Evolutionary conservation across 2,888 invertebrate genomes (phyloP).

Genomic region (Cenopis cana): DNA sequence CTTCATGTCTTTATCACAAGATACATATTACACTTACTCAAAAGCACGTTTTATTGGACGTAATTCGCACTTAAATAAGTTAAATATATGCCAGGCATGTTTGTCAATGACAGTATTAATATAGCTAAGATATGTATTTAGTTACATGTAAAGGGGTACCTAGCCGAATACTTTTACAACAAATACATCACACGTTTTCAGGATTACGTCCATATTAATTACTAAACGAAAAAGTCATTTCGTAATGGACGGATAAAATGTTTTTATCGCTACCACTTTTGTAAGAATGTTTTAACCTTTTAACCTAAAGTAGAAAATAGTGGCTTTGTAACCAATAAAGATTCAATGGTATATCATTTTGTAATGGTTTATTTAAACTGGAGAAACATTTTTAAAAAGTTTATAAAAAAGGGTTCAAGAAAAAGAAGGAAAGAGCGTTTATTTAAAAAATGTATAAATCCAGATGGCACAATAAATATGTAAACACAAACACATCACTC

Average conservation of each 20-base stretch:
- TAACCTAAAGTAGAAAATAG: neutral
- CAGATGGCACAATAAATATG: neutral
- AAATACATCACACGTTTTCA: neutral
- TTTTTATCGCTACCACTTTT: conserved; percentile 24
- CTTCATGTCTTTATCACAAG: neutral
- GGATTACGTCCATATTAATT: neutral
- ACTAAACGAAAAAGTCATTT: neutral
- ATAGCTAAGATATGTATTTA: neutral
- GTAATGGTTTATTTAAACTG: too few species aligned
- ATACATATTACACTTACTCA: neutral
- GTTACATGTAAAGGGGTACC: neutral
- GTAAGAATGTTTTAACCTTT: neutral
- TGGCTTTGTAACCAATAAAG: too few species aligned
- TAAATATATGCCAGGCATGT: too few species aligned
- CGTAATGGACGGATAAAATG: conserved; percentile 19
- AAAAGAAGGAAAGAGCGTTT: conserved; percentile 2
- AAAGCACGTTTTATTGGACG: too few species aligned
- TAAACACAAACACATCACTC: conserved; percentile 42
- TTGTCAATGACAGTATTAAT: too few species aligned
- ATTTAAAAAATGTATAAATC: neutral
- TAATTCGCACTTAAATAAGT: too few species aligned
- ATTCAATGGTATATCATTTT: too few species aligned
- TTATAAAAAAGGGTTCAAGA: neutral
- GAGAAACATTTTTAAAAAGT: neutral
- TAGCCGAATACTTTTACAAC: neutral